phyloP scores from a whole-genome alignment of 2,113 vertebrate genomes.

The Bubo scandiacus region DNA sequence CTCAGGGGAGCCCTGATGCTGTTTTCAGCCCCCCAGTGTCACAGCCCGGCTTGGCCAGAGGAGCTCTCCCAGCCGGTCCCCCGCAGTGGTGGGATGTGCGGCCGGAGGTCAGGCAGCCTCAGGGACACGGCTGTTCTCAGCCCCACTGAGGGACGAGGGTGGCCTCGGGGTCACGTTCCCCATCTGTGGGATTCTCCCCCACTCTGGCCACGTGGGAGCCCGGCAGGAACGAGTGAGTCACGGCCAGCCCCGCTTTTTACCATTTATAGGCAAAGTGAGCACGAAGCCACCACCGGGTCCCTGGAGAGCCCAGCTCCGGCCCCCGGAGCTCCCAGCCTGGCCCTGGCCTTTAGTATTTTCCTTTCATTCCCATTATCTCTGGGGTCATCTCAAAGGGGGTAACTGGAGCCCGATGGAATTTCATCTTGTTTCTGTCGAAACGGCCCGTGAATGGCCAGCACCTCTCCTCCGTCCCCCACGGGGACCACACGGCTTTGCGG shows the following conservation, averaged over 20 bases:
- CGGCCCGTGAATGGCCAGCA: not conserved
- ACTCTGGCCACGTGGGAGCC: conserved; percentile 31
- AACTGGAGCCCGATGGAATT: conserved; percentile 8
- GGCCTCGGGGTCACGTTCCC: not conserved
- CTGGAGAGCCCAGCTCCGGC: conserved; percentile 23
- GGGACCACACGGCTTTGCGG: not conserved
- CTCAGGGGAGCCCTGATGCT: not conserved
- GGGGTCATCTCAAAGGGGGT: conserved; percentile 29
- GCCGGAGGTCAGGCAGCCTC: not conserved
- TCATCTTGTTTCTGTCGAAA: not conserved
- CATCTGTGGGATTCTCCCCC: conserved; percentile 46
- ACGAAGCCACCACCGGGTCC: conserved; percentile 5
- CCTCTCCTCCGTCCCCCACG: not conserved
- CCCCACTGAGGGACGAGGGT: not conserved
- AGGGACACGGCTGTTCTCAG: not conserved
- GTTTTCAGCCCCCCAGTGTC: not conserved
- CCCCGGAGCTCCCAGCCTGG: conserved; percentile 32
- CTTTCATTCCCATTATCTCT: conserved; percentile 47
- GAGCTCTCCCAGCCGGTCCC: not conserved
- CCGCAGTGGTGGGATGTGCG: fast-evolving
- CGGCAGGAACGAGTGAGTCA: conserved; percentile 49
- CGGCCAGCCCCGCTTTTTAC: conserved; percentile 26
- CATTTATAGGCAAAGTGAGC: conserved; percentile 67
- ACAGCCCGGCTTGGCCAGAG: fast-evolving
- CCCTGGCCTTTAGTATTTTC: conserved; percentile 29